These are phyloP conservation scores for Diabrotica virgifera DNA, from an alignment of 1,140 invertebrate species.

Conservation along the genomic window DNA sequence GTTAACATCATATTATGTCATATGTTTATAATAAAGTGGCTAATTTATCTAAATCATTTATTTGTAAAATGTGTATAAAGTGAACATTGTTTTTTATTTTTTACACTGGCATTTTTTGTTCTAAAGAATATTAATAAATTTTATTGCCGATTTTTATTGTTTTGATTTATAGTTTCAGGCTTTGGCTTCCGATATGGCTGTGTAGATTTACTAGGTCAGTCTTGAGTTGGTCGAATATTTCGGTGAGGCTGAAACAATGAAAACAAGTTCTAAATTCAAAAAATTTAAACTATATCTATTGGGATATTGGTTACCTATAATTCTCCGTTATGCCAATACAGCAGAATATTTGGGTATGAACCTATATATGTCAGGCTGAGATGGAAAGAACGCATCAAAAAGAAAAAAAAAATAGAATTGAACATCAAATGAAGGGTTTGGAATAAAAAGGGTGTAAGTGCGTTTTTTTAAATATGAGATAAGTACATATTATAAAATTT, in stretches of 20 bases:
- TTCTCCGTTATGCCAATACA: no score
- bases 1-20: background rate
- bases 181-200: conserved; percentile 35
- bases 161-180: conserved; percentile 26
- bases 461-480: no score
- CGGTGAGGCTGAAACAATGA: conserved; percentile 31
- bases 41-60: conserved; percentile 1
- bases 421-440: no score
- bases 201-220: conserved; percentile 35
- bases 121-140: background rate
- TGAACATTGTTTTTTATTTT: background rate
- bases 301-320: no score
- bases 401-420: no score
- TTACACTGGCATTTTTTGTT: background rate
- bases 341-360: no score
- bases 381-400: no score
- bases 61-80: background rate
- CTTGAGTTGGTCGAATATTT: conserved; percentile 37
- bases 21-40: background rate
- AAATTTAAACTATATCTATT: no score
- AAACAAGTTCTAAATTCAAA: background rate
- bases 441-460: no score
- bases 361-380: no score
- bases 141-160: background rate
- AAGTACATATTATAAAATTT: no score